A percentile compares a stretch with the other conserved stretches of the same genome.
These are phyloP conservation scores for Alcis repandata DNA, from an alignment of 2,888 invertebrate genomes.

Conservation along the genomic window DNA sequence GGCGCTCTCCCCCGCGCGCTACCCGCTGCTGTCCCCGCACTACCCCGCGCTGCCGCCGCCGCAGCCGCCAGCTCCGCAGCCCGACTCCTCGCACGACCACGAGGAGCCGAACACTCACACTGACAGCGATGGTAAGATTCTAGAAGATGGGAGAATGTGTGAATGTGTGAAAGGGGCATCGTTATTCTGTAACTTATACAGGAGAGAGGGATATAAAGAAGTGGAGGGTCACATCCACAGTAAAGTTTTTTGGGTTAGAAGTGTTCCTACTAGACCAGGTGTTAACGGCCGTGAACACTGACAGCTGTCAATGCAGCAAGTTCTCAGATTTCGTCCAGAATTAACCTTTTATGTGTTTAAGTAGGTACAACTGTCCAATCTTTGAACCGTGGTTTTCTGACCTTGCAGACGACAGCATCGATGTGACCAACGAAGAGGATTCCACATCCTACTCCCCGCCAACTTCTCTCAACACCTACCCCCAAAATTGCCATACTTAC, in stretches of 20 bases:
- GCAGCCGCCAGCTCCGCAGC: slow-evolving; percentile 85
- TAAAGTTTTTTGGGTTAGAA: too few species aligned
- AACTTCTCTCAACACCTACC: slow-evolving; percentile 74
- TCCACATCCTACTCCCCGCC: slow-evolving; percentile 80
- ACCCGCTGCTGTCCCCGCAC: slow-evolving; percentile 88
- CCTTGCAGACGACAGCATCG: slow-evolving; percentile 94
- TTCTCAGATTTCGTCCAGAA: too few species aligned
- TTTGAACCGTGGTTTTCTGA: neutral
- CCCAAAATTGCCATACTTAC: slow-evolving; percentile 77
- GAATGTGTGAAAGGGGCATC: too few species aligned
- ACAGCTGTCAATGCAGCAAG: too few species aligned
- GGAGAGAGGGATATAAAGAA: too few species aligned
- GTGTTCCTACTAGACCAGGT: too few species aligned
- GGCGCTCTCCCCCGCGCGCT: slow-evolving; percentile 85
- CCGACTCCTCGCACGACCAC: slow-evolving; percentile 78
- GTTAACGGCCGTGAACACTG: too few species aligned
- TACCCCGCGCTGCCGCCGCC: slow-evolving; percentile 89
- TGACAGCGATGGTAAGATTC: slow-evolving; percentile 88
- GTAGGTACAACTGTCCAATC: too few species aligned
- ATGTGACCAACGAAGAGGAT: slow-evolving; percentile 93
- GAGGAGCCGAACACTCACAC: slow-evolving; percentile 79
- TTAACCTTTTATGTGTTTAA: too few species aligned
- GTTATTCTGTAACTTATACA: too few species aligned
- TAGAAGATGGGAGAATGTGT: too few species aligned
- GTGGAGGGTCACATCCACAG: too few species aligned